phyloP scores from a whole-genome alignment of 37 sponge, comb jelly and placozoan species.

The Tethya wilhelma region DNA sequence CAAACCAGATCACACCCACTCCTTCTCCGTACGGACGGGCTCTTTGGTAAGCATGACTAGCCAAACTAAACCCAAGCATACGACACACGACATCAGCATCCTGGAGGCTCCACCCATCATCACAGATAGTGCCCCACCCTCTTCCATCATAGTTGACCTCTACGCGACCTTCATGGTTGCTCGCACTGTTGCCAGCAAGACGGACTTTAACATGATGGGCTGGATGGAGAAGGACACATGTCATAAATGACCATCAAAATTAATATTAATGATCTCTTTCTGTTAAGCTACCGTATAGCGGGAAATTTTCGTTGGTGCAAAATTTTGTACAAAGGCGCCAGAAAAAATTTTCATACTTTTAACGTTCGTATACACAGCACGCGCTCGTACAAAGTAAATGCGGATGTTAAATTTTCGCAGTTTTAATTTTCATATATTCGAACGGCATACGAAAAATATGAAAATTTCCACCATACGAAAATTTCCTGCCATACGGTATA shows the following conservation, averaged over 20 bases:
- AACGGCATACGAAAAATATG: no score
- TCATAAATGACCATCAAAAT: not conserved
- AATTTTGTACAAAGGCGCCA: no score
- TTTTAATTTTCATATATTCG: no score
- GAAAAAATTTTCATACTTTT: no score
- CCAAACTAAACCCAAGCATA: constrained; percentile 45
- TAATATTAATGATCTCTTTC: no score
- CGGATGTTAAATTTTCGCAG: no score
- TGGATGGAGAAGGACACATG: not conserved
- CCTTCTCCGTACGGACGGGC: constrained; percentile 36
- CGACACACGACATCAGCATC: constrained; percentile 66
- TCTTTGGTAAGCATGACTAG: not conserved
- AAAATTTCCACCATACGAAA: no score
- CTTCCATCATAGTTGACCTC: constrained; percentile 51
- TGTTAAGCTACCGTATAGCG: no score
- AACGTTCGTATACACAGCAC: no score
- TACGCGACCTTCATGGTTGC: constrained; percentile 26
- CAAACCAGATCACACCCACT: constrained; percentile 49
- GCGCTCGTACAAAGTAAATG: no score
- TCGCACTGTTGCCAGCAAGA: constrained; percentile 2
- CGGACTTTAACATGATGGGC: constrained; percentile 13
- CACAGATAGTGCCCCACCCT: constrained; percentile 66
- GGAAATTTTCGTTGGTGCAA: no score
- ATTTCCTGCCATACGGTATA: no score
- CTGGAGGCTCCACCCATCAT: constrained; percentile 36